Base-by-base conservation (phyloP, 2,888 invertebrate species). In the Aphrophora alni region DNA sequence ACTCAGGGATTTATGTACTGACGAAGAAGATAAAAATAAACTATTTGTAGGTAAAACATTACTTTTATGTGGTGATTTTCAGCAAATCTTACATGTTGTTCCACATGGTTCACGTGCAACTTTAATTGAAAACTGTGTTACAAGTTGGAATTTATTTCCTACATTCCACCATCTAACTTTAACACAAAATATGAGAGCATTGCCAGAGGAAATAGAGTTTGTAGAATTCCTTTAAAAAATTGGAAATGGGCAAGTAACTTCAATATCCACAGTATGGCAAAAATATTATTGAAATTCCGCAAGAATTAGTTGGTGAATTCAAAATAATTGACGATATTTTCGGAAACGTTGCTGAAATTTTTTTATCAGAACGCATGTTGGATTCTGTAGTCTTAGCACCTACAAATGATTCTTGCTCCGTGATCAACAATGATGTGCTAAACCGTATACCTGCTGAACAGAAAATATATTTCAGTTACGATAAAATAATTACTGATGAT, bases 321-420 rank as follows among this genome's bases (percentile, higher is more conserved):
- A 24, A 25, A 72, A 72, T 26, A 72, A 72, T 72, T 72, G 25
- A 72, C 21, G 72, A 72, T 38, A 27, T 72, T 72, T 72, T 72
- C 38, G 72, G 27, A 72, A 72, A 72, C 72, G 12, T 72, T 72
- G 72, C 38, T 24, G 74, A 74, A 33, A 74, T 28, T 21, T 28
- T 74, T 74, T 38, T 74, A 74, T 74, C 38, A 72, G 26, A 26
- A 72, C 72, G 72, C 28, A 72, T 72, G 72, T 74, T 74, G 72
- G 25, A 33, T 74, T 74, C 74, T 33, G 74, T 74, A 21, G 14
- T 74, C n/a, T 72, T 72, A 72, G 72, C 72, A 24, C 74, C 74
- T n/a, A 28, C 33, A 10, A 74, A 74, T 25, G 38, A 74, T 33
- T 74, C 74, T 38, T 74, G 74, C 74, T 74, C 74, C 12, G 25